Evolutionary conservation across 2,888 invertebrate genomes (phyloP), one percentile per base, ranked within the genome.

Genomic region (Flabesymbios commensalis): DNA sequence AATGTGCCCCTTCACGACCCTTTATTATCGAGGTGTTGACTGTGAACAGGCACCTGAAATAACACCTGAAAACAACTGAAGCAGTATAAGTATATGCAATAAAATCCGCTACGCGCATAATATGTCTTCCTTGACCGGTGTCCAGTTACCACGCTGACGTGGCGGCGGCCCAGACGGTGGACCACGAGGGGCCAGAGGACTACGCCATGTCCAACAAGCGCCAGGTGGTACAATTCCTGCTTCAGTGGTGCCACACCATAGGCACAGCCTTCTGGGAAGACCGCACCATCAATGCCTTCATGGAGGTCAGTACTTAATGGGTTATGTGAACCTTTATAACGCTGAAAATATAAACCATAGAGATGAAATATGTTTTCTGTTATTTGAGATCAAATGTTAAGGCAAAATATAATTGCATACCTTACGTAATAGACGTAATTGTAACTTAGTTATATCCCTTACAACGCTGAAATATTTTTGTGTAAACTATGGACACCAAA

Each of bases 241-340:
- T 89, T 73, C 87, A 88, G 72, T 92, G 92, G 92, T 87, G 89
- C 45, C 86, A 86, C 68, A 87, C 90, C 2, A 87, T 90, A 53
- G 85, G 89, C 3, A 88, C 89, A 74, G 89, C 89, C 2, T 90
- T 91, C 67, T 89, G 90, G 75, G 89, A 90, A 73, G 90, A 91
- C 78, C 86, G 88, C 22, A 86, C 86, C 33, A 88, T 90, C 26
- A 87, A 87, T 73, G 87, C 88, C 72, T 91, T 91, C 78, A 84
- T 92, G 43, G 89, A 90, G 85, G 88, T 88, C 78, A 73, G 61
- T 10, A 41, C n/a, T 4, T n/a, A n/a, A n/a, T n/a, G n/a, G n/a
- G n/a, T n/a, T n/a, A n/a, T n/a, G n/a, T n/a, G n/a, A 10, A 29
- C 28, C 4, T 24, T 10, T 53, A 19, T 53, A 14, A 41, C 39